Conservation (phyloP, 1,140 invertebrate genomes). For the Physella acuta region DNA sequence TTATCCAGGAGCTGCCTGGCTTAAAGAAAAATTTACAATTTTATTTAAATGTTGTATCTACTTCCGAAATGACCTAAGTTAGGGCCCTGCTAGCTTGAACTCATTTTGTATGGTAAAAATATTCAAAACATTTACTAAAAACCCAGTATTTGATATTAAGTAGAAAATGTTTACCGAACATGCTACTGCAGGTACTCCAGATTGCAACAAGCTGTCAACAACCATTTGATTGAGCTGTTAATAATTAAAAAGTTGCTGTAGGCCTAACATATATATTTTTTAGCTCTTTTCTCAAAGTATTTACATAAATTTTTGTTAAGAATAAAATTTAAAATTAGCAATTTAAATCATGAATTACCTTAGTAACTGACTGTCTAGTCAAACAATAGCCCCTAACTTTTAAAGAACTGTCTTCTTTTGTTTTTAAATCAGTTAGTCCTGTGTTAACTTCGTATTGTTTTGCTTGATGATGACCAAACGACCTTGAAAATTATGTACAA, state of each 20-base stretch:
- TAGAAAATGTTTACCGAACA: slow-evolving; percentile 43
- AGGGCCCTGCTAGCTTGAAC: no score
- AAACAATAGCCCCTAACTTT: slow-evolving; percentile 36
- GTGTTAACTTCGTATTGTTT: slow-evolving; percentile 34
- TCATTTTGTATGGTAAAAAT: no score
- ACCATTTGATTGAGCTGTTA: slow-evolving; percentile 39
- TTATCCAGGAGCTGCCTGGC: slow-evolving; percentile 36
- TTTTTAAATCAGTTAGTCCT: slow-evolving; percentile 21
- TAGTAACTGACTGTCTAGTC: slow-evolving; percentile 38
- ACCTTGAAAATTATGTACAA: slow-evolving; percentile 27
- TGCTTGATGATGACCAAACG: slow-evolving; percentile 46
- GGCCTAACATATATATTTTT: background rate
- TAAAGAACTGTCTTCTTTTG: slow-evolving; percentile 11
- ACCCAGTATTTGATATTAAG: no score
- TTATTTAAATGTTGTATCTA: no score
- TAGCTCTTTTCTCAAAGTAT: background rate
- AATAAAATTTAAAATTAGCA: background rate
- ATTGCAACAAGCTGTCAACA: slow-evolving; percentile 29
- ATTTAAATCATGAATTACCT: slow-evolving; percentile 32
- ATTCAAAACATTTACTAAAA: no score
- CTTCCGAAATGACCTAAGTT: no score
- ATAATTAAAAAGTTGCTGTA: no score
- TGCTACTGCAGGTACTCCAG: slow-evolving; percentile 34
- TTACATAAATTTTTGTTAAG: background rate
- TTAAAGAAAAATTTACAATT: no score